phyloP scores from a whole-genome alignment of 1,140 invertebrate species.

The Planococcus citri region DNA sequence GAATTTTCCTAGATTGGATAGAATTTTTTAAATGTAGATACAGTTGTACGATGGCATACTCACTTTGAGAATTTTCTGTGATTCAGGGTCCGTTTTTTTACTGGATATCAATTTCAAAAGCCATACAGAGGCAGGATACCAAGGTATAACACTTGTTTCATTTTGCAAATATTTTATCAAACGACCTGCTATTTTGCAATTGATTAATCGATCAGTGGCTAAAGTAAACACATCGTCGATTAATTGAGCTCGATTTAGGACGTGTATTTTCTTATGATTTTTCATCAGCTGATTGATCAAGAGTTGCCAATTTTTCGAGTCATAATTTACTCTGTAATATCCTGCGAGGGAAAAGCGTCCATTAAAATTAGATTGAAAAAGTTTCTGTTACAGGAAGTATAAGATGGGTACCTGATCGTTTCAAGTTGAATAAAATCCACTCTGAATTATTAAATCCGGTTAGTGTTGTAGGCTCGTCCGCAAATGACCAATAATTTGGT shows the following conservation, averaged over 20 bases:
- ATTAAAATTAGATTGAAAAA: no score
- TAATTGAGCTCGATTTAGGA: conserved; percentile 50
- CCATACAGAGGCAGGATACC: conserved; percentile 36
- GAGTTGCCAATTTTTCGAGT: conserved; percentile 44
- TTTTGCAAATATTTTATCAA: conserved; percentile 46
- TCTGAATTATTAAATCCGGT: conserved; percentile 38
- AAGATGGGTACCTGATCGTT: conserved; percentile 58
- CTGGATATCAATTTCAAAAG: no score
- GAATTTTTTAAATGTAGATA: no score
- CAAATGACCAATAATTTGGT: conserved; percentile 56
- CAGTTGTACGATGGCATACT: no score
- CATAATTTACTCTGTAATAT: conserved; percentile 52
- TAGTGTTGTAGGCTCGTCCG: conserved; percentile 33
- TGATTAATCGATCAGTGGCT: conserved; percentile 39
- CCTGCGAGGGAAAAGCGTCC: conserved; percentile 40
- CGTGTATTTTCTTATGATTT: conserved; percentile 36
- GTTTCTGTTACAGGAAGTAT: no score
- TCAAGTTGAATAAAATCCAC: conserved; percentile 67
- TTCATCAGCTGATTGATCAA: conserved; percentile 37
- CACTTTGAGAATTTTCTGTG: no score
- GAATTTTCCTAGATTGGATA: no score
- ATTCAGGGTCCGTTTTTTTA: no score
- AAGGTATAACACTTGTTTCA: conserved; percentile 43
- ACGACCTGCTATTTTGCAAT: conserved; percentile 45
- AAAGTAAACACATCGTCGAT: conserved; percentile 43